Base-by-base conservation (phyloP, 2,113 vertebrate genomes). In the Proterorhinus semilunaris region DNA sequence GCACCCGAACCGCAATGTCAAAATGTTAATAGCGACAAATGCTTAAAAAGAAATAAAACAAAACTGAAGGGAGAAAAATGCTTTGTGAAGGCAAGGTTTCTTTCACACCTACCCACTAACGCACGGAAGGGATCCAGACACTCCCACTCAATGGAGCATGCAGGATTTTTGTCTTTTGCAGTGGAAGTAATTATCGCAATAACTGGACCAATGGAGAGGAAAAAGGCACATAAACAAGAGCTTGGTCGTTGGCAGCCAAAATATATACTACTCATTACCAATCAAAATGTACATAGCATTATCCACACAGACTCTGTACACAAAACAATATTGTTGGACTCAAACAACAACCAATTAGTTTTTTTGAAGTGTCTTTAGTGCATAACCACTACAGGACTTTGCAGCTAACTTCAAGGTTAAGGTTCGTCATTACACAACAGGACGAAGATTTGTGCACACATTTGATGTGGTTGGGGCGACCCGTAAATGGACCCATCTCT, bases 141-240 rank as follows among this genome's bases (percentile, higher is more conserved):
- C 13, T 69, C 51, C 63, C 62, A 69, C 74, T 45, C 57, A n/a
- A 51, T 69, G 74, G 62, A 64, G 57, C 71, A 43, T 12, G 0
- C 49, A 44, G 72, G 47, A 59, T 65, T 74, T 48, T 6, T 77
- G 78, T 78, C 63, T 82, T 82, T 79, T 84, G 61, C 83, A 72
- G 72, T 72, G 64, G 74, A 5, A 69, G 55, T 68, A 79, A 84
- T 89, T 82, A 79, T 55, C 64, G 69, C 51, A 43, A 44, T 81
- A 71, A 80, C 81, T 77, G 68, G 65, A 83, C 48, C 74, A 69
- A 68, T 74, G 62, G 69, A 76, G 67, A 69, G 80, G 72, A 73
- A 17, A 65, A 76, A 53, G 48, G 70, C 75, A 79, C 68, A 69
- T 62, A 65, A 64, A 51, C 54, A 16, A 53, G 51, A n/a, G 15